A percentile compares a stretch with the other conserved stretches of the same genome.
Conservation (phyloP, 2,797 vertebrate genomes). For the Lagorchestes hirsutus region DNA sequence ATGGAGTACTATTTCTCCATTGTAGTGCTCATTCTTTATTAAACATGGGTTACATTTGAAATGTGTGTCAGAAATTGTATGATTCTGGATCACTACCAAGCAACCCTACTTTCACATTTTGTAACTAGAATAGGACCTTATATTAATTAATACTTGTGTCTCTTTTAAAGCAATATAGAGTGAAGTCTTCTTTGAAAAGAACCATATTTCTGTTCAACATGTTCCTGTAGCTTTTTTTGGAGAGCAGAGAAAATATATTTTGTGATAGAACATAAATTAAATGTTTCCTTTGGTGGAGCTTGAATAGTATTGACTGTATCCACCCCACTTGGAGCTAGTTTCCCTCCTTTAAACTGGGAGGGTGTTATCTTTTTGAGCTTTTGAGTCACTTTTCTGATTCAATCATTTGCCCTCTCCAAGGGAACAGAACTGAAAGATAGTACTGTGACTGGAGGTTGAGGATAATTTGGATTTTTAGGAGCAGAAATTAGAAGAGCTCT, state of each 20-base stretch:
- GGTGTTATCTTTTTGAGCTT: slow-evolving; percentile 10
- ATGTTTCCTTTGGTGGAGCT: slow-evolving; percentile 18
- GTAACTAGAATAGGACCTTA: background rate
- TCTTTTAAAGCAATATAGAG: slow-evolving; percentile 48
- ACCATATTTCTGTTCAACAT: background rate
- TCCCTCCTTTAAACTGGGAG: slow-evolving; percentile 23
- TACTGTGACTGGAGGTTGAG: slow-evolving; percentile 10
- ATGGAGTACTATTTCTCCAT: background rate
- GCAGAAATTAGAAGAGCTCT: slow-evolving; percentile 30
- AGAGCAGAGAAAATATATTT: slow-evolving; percentile 15
- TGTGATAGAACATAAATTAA: background rate
- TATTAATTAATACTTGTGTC: background rate
- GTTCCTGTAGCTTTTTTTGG: slow-evolving; percentile 15
- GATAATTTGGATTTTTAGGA: slow-evolving; percentile 61
- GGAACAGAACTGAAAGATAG: background rate
- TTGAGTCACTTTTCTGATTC: slow-evolving; percentile 14
- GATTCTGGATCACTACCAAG: background rate
- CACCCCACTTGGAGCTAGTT: background rate
- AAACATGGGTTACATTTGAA: background rate
- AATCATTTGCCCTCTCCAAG: slow-evolving; percentile 46
- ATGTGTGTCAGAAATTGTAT: slow-evolving; percentile 13
- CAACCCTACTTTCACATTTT: background rate
- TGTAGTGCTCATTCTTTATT: background rate
- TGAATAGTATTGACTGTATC: background rate
- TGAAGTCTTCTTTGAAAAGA: background rate